A percentile compares a stretch with the other conserved stretches of the same genome.
phyloP scores from a whole-genome alignment of 2,797 vertebrate species.

The Catamblyrhynchus diadema region DNA sequence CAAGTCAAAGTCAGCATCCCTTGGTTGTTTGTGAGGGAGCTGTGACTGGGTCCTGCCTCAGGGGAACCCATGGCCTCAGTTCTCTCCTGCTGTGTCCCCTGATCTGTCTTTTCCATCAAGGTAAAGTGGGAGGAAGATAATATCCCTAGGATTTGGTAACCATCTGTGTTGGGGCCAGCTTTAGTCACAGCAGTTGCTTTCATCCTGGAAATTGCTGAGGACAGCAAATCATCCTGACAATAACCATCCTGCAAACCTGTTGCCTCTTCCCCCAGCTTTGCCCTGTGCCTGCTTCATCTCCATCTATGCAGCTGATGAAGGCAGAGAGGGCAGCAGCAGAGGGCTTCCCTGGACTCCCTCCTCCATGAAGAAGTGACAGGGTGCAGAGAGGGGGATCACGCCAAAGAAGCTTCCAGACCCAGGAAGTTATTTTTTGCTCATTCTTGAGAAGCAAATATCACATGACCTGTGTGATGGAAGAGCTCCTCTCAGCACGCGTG shows the following conservation, averaged over 20 bases:
- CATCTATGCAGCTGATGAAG: background rate
- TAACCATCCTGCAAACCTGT: background rate
- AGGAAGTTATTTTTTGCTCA: background rate
- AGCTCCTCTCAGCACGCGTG: background rate
- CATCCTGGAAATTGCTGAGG: conserved; percentile 22
- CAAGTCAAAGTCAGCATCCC: background rate
- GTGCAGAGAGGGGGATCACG: background rate
- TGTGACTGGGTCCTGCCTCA: background rate
- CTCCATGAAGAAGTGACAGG: background rate
- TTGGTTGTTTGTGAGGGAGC: background rate
- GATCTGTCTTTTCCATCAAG: background rate
- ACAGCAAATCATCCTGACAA: conserved; percentile 26
- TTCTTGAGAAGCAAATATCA: background rate
- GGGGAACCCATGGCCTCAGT: background rate
- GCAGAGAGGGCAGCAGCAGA: background rate
- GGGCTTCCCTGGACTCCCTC: background rate
- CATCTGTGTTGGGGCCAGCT: background rate
- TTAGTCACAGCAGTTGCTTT: conserved; percentile 16
- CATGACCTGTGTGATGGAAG: background rate
- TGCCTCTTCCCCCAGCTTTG: background rate
- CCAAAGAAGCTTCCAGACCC: background rate
- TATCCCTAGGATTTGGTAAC: conserved; percentile 16
- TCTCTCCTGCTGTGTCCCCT: background rate
- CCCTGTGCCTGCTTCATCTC: rapidly evolving
- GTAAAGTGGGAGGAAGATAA: background rate